Evolutionary conservation across 2,797 vertebrate species (phyloP), one percentile per base, ranked within the genome.

Genomic region (Cephalopachus bancanus): DNA sequence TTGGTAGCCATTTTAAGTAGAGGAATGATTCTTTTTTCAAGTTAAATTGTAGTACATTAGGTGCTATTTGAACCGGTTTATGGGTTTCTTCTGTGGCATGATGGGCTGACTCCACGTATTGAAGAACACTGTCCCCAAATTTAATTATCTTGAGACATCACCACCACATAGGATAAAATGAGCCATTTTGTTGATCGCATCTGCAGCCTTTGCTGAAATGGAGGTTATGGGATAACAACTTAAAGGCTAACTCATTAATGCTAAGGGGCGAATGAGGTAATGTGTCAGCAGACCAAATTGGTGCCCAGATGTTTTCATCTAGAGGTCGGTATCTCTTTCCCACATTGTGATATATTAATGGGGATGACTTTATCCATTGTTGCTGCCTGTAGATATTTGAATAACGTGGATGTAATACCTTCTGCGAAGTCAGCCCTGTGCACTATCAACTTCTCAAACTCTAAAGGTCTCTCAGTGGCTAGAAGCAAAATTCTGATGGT

Each of bases 181-280:
- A 95, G 67, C 94, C 71, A 89, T 95, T 93, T 91, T 97, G 55
- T 84, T 86, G 91, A 95, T 37, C 4, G 88, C 10, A 1, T 84
- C 86, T 94, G 75, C 89, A 95, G 89, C n/a, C 75, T 94, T 92
- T 96, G 79, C 94, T 89, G 75, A 96, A 97, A 95, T 94, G 53
- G 71, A 97, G 93, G 93, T 96, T 97, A 96, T 83, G 12, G 51
- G 30, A 95, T 94, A 96, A 96, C 79, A 97, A 96, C 89, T 96
- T 97, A 90, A 95, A 96, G 84, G 89, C 79, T 96, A 97, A 95
- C 86, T 96, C 79, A 37, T 95, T 97, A 97, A 92, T 78, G 83
- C 89, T 92, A 24, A 72, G 33, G 69, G 71, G 87, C 84, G 44
- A 94, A 95, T 80, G 65, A 89, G 11, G 75, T 92, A 89, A 75